Base-by-base conservation (phyloP, 2,888 invertebrate species). In the Phengaris alcon region DNA sequence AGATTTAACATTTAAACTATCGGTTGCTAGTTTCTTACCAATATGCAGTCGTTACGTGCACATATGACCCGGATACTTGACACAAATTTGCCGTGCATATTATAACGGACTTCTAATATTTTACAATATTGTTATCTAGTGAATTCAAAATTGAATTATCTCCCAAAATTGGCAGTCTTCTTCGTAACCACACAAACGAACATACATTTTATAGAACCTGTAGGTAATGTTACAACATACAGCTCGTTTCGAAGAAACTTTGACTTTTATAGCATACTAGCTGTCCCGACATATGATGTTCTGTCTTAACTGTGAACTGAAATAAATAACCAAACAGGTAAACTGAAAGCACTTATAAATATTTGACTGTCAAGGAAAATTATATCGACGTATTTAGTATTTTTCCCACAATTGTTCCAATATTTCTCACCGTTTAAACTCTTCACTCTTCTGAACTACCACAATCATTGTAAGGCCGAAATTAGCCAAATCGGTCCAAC, bases 11-110 rank as follows among this genome's bases (percentile, higher is more conserved):
- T 81, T 81, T 82, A 81, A 81, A 77, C 82, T 82, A 82, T 82
- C 78, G 79, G 79, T 81, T 80, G 81, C 81, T 81, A 79, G 81
- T 78, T 80, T 82, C 78, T 79, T 81, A 79, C 78, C 75, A 82
- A 81, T 82, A 81, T 83, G 80, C 82, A 83, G 81, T 79, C 78
- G 80, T 82, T 82, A 82, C 82, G 80, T 82, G 83, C 81, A 82
- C 76, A 79, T 77, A 77, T 77, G 80, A 82, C 80, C 79, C 80
- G 79, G 79, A 80, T 82, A 80, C 80, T 79, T 81, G 81, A 79
- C 82, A 81, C 74, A 82, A 81, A 79, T 79, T 52, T 54, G 44
- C 75, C 15, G 54, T 55, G 75, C 55, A 69, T 57, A 74, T 75
- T 69, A 44, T 55, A 70, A 55, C 59, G 48, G 48, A 48, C 46